Conservation (phyloP, 2,797 vertebrate genomes). For the Pristis pectinata region DNA sequence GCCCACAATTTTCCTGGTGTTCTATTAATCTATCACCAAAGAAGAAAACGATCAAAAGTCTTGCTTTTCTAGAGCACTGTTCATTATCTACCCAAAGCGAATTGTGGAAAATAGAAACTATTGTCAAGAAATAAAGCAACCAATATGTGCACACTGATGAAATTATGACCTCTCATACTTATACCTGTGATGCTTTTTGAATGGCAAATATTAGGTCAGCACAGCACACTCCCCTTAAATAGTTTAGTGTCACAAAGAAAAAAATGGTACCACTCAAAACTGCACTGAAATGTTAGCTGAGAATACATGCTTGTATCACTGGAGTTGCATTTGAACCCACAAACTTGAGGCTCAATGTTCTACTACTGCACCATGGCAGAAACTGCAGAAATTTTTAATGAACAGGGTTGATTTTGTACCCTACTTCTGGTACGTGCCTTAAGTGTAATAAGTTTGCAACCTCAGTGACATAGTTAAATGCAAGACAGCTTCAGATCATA, state of each 20-base stretch:
- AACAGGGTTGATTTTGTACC: not conserved
- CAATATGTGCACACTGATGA: not conserved
- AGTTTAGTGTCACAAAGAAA: not conserved
- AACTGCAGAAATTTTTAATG: not conserved
- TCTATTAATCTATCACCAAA: not conserved
- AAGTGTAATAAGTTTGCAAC: too few species aligned
- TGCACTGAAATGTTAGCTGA: not conserved
- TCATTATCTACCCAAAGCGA: not conserved
- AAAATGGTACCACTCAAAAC: not conserved
- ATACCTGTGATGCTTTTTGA: not conserved
- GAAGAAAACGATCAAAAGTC: not conserved
- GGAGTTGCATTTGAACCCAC: not conserved
- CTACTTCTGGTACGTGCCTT: too few species aligned
- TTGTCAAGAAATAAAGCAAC: not conserved
- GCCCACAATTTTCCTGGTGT: not conserved
- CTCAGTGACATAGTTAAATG: too few species aligned
- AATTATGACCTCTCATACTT: not conserved
- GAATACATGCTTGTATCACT: not conserved
- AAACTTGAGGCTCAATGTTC: not conserved
- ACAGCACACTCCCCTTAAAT: not conserved
- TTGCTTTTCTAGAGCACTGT: not conserved
- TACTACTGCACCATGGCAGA: not conserved
- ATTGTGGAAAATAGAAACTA: not conserved
- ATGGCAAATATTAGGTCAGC: not conserved
- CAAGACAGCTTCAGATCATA: too few species aligned